Evolutionary conservation across 2,797 vertebrate genomes (phyloP).

Genomic region (Scleropages formosus): DNA sequence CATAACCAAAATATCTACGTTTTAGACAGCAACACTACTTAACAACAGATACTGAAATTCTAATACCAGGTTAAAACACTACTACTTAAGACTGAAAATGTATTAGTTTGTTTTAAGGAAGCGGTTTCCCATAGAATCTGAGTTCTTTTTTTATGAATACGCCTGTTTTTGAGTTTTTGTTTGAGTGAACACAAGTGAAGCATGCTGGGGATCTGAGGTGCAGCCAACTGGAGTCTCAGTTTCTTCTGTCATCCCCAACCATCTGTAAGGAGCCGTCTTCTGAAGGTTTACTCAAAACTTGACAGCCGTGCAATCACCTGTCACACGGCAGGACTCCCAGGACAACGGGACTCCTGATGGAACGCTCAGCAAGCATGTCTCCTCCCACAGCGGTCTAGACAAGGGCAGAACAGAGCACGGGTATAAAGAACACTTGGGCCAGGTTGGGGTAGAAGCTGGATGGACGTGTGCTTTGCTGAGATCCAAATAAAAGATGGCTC

Average conservation of each 20-base stretch:
- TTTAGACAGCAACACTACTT: no score
- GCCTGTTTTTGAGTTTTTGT: background rate
- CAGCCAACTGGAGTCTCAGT: background rate
- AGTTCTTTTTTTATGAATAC: background rate
- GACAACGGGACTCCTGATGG: background rate
- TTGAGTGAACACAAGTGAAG: no score
- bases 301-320: background rate
- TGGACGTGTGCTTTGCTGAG: no score
- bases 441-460: no score
- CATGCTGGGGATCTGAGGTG: background rate
- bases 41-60: no score
- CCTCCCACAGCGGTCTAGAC: no score
- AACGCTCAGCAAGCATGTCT: no score
- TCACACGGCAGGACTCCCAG: background rate
- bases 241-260: background rate
- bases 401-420: no score
- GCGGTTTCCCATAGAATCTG: background rate
- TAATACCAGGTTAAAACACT: background rate
- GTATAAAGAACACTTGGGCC: no score
- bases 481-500: no score
- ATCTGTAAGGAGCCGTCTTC: background rate
- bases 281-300: background rate
- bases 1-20: no score
- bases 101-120: background rate
- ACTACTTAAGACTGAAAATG: no score